Conservation (phyloP, 2,113 vertebrate species). For the Chlamydotis undulata region DNA sequence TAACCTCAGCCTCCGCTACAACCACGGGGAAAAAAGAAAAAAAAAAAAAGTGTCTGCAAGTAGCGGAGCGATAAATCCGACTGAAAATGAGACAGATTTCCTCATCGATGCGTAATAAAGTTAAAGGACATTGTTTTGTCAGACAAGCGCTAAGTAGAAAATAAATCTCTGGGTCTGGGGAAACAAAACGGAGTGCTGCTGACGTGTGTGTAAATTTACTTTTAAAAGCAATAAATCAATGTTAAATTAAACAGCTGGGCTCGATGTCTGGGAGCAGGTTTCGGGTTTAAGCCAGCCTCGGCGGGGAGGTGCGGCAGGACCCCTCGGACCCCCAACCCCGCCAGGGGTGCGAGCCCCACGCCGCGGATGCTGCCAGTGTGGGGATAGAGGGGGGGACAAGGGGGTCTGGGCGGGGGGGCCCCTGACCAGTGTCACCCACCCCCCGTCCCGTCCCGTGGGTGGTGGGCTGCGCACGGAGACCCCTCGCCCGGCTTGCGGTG, state of each 20-base stretch:
- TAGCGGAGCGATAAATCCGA: slow-evolving; percentile 67
- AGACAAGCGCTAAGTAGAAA: slow-evolving; percentile 76
- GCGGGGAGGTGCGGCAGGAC: slow-evolving; percentile 14
- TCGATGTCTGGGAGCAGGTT: slow-evolving; percentile 54
- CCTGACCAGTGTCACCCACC: not conserved
- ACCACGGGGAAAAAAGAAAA: not conserved
- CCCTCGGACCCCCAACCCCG: not conserved
- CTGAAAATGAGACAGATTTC: slow-evolving; percentile 71
- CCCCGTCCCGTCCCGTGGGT: not conserved
- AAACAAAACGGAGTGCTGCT: slow-evolving; percentile 71
- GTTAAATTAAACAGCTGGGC: slow-evolving; percentile 79
- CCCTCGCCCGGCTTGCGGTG: not conserved
- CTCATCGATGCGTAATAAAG: slow-evolving; percentile 72
- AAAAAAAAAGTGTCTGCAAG: slow-evolving; percentile 41
- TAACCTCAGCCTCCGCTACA: slow-evolving; percentile 7
- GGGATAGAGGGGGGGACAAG: too few species aligned
- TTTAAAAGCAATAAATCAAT: slow-evolving; percentile 82
- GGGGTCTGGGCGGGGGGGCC: too few species aligned
- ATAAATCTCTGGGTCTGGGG: slow-evolving; percentile 75
- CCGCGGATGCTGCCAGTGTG: not conserved
- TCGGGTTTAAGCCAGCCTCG: slow-evolving; percentile 44
- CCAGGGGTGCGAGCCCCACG: not conserved
- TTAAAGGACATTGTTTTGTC: slow-evolving; percentile 79
- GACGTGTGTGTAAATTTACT: slow-evolving; percentile 77
- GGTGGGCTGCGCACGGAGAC: not conserved